Conservation (phyloP, 1,140 invertebrate species). For the Bombus soroeensis region DNA sequence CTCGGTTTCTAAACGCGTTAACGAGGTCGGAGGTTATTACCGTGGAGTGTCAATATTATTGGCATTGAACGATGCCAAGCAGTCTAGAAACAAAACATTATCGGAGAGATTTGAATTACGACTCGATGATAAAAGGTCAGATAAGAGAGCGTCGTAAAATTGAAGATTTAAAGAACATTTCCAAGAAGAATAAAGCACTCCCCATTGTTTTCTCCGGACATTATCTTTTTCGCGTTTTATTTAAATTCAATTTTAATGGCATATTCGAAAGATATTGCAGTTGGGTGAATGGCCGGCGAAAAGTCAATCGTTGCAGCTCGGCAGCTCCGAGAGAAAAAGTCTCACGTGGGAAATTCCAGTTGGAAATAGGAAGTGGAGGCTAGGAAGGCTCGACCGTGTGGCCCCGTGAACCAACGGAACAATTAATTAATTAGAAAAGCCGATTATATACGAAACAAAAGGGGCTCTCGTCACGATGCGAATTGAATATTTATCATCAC, state of each 20-base stretch:
- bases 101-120: neutral
- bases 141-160: neutral
- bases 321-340: constrained; percentile 35
- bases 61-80: constrained; percentile 24
- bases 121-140: neutral
- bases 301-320: constrained; percentile 9
- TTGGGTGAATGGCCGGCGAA: constrained; percentile 19
- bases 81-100: constrained; percentile 19
- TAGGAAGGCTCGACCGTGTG: constrained; percentile 3
- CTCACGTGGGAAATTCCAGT: constrained; percentile 35
- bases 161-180: neutral
- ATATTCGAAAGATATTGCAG: neutral
- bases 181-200: neutral
- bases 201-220: neutral
- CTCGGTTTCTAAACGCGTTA: neutral
- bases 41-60: neutral
- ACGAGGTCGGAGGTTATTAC: neutral
- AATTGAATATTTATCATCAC: constrained; percentile 76
- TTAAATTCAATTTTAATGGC: neutral
- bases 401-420: constrained; percentile 18
- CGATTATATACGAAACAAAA: constrained; percentile 68
- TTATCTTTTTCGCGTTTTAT: neutral
- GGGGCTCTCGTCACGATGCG: constrained; percentile 55
- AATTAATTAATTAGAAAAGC: constrained; percentile 74
- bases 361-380: constrained; percentile 23